Percentiles rank a stretch among this genome's conserved stretches.
These are phyloP conservation scores for Corydoras maculifer DNA, from an alignment of 2,113 vertebrate genomes.

Conservation along the genomic window DNA sequence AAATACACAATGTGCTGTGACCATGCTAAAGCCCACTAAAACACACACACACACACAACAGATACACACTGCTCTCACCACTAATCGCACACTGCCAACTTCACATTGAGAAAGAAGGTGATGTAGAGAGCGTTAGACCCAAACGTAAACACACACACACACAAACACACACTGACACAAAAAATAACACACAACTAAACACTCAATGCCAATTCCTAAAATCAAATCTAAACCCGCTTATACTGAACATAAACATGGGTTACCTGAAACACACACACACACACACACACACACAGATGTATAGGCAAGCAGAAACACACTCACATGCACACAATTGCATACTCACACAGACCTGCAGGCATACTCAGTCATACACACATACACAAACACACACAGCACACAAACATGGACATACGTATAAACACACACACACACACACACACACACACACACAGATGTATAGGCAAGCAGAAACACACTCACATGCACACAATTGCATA, in stretches of 20 bases:
- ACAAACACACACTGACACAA: neutral
- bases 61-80: too few species aligned
- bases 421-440: neutral
- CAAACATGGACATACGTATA: too few species aligned
- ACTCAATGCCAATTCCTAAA: too few species aligned
- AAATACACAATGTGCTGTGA: conserved; percentile 4
- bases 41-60: too few species aligned
- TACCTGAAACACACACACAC: too few species aligned
- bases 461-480: neutral
- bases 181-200: too few species aligned
- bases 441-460: neutral
- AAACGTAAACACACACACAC: neutral
- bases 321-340: neutral
- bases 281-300: neutral
- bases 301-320: neutral
- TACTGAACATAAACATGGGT: too few species aligned
- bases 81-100: neutral
- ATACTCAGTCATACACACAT: neutral
- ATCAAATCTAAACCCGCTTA: too few species aligned
- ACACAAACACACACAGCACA: too few species aligned
- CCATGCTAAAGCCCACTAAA: neutral
- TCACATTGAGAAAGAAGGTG: neutral
- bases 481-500: too few species aligned
- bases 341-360: neutral
- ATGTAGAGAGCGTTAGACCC: neutral